A percentile compares a stretch with the other conserved stretches of the same genome.
phyloP scores from a whole-genome alignment of 2,113 vertebrate species.

The Chloebia gouldiae region DNA sequence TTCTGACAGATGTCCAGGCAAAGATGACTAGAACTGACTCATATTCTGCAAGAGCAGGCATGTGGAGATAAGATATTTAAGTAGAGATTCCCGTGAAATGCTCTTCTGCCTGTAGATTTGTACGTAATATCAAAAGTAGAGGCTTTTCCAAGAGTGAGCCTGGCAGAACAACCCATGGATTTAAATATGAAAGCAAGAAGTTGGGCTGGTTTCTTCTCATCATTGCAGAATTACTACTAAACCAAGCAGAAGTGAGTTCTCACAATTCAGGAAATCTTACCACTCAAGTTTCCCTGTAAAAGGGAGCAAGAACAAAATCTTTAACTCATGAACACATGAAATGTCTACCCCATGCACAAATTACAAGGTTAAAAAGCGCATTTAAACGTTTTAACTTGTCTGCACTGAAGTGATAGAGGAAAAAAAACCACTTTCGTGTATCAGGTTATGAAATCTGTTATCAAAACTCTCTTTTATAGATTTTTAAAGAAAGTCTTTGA shows the following conservation, averaged over 20 bases:
- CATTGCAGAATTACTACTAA: background rate
- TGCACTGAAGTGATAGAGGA: background rate
- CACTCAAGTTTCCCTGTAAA: background rate
- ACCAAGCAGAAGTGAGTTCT: background rate
- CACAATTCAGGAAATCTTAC: background rate
- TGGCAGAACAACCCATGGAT: background rate
- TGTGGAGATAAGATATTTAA: background rate
- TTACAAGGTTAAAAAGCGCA: background rate
- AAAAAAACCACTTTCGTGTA: background rate
- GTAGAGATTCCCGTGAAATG: background rate
- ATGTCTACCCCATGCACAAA: background rate
- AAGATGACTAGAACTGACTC: conserved; percentile 35
- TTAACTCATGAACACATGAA: background rate
- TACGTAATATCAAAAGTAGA: background rate
- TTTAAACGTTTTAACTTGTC: background rate
- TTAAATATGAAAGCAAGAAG: conserved; percentile 12
- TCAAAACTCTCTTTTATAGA: background rate
- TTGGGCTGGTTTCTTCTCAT: background rate
- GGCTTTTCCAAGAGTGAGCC: background rate
- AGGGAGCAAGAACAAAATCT: background rate
- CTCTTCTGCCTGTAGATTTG: background rate
- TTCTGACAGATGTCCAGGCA: conserved; percentile 36
- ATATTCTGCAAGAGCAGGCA: conserved; percentile 6
- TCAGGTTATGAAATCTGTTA: background rate
- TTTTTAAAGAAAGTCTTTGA: background rate